Evolutionary conservation across 2,888 invertebrate species (phyloP), one percentile per base, ranked within the genome.

Genomic region (Danaus chrysippus): DNA sequence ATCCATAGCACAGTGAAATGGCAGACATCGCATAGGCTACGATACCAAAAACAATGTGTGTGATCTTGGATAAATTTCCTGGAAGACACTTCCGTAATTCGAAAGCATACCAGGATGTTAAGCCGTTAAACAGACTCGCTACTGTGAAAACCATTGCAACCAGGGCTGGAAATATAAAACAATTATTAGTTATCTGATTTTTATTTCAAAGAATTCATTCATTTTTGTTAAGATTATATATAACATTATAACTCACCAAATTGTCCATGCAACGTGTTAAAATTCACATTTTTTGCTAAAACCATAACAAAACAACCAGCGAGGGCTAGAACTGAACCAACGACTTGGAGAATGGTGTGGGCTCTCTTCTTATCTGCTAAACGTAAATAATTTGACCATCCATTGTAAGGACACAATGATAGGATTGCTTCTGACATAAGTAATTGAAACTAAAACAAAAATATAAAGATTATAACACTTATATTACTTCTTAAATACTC

Each of bases 371-470:
- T 84, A 70, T 89, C 80, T 1, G 78, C 73, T 15, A 87, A 64
- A 55, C 72, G 79, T n/a, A 88, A 72, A 9, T 75, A 72, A 1
- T 74, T 64, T 8, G 86, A 77, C 87, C 88, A 89, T 12, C 85
- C 79, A 64, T 83, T 85, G 62, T 80, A 69, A 2, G 83, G 77
- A 0, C 82, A 80, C 10, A 87, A 68, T 49, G 79, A 73, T 0
- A 89, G 72, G 54, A 86, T 84, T 10, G 86, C 83, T 73, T 87
- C 72, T 0, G 83, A 80, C 87, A 89, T 90, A 10, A 88, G 72
- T 3, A 89, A 71, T 67, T 88, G 86, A 61, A 86, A 87, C 89
- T 90, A 71, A 60, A 81, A 78, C 17, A 12, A 56, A 62, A 61
- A 41, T 6, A 34, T 6, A 34, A 34, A 34, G 2, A 34, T 6